These are phyloP conservation scores for Sceloporus undulatus DNA, from an alignment of 2,113 vertebrate species.

Conservation along the genomic window DNA sequence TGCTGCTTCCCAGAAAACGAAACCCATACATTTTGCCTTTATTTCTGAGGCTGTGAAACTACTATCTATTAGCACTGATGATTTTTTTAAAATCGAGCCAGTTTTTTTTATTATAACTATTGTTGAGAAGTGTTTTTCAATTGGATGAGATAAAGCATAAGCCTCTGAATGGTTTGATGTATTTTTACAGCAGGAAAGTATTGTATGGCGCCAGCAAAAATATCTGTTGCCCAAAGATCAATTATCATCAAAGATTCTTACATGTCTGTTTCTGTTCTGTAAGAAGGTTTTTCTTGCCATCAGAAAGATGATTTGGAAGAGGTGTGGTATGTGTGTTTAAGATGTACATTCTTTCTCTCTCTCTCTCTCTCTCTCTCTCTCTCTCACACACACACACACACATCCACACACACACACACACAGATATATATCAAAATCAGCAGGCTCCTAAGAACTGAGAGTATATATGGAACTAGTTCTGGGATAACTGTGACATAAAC, in stretches of 20 bases:
- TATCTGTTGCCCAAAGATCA: not conserved
- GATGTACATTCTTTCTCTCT: not conserved
- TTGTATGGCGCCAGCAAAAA: not conserved
- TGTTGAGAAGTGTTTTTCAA: not conserved
- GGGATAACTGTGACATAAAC: not conserved
- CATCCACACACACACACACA: too few relatives aligned
- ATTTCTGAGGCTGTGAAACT: conserved; percentile 6
- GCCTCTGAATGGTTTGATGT: not conserved
- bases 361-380: too few relatives aligned
- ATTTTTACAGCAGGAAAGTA: conserved; percentile 29
- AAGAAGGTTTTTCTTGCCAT: not conserved
- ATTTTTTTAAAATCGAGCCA: not conserved
- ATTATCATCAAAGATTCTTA: not conserved
- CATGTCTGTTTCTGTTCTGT: not conserved
- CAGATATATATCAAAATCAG: not conserved
- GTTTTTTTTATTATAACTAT: fast-evolving
- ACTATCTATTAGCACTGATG: not conserved
- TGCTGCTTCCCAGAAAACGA: not conserved
- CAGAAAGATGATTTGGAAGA: not conserved
- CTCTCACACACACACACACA: too few relatives aligned
- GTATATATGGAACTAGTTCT: not conserved
- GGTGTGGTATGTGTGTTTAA: not conserved
- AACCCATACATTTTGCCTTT: not conserved
- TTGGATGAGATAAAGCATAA: not conserved
- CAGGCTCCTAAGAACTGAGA: not conserved